A percentile compares a stretch with the other conserved stretches of the same genome.
Evolutionary conservation across 2,113 vertebrate genomes (phyloP).

Genomic region (Mustelus asterias): DNA sequence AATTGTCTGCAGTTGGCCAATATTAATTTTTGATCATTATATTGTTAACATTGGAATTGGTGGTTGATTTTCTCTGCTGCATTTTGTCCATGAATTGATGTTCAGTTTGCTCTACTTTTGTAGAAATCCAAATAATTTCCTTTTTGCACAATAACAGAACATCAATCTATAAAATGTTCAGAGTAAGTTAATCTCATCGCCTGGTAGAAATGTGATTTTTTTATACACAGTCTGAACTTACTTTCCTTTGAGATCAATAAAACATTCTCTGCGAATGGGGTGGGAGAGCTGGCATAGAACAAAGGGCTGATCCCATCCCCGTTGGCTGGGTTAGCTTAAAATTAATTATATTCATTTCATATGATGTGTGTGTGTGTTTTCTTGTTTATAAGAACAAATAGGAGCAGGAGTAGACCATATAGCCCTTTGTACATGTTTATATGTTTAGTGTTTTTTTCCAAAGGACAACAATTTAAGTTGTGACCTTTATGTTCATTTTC

Average conservation of each 20-base stretch:
- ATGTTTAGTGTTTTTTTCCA: no score
- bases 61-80: background rate
- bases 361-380: no score
- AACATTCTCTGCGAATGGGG: background rate
- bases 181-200: background rate
- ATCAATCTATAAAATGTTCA: background rate
- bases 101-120: background rate
- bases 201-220: background rate
- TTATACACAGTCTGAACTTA: background rate
- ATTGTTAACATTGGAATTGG: background rate
- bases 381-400: no score
- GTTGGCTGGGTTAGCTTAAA: no score
- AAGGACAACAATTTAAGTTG: no score
- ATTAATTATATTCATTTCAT: no score
- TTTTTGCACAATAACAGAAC: background rate
- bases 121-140: background rate
- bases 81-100: background rate
- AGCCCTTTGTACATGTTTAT: no score
- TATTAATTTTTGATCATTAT: background rate
- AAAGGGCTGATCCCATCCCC: no score
- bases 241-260: background rate
- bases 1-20: background rate
- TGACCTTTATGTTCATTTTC: background rate
- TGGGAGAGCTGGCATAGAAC: background rate
- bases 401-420: no score